Evolutionary conservation across 2,888 invertebrate genomes (phyloP), one percentile per base, ranked within the genome.

Genomic region (Schizaphis graminum): DNA sequence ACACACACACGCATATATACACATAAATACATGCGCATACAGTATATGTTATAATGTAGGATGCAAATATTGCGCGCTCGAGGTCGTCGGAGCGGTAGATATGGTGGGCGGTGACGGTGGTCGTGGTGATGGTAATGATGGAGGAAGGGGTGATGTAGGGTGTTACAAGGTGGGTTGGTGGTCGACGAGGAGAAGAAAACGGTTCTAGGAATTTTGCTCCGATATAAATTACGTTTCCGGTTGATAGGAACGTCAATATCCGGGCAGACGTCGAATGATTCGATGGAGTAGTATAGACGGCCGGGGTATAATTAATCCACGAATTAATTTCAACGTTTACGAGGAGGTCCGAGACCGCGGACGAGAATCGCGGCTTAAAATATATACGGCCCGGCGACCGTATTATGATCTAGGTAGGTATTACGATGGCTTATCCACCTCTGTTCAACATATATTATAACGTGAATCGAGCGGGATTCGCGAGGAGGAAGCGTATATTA

Each of bases 151-250:
- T n/a, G 61, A 16, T 21, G 16, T 53, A 3, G n/a, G 28, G 47
- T 28, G 53, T 16, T 13, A 53, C 49, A 16, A 53, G 16, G 41
- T 13, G 49, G 53, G 35, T 41, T 3, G 35, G n/a, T 67, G 67
- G 47, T 10, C 28, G 35, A 35, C 28, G 26, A 8, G 77, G 35
- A 35, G 89, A 56, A 89, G 90, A 53, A 67, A 24, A 67, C 89
- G 91, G 91, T 41, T 53, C 84, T 84, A 77, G 91, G 91, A 91
- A 91, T 91, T 84, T 53, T 11, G 84, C 41, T 35, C 11, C 53
- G 35, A 91, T 84, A 91, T 85, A 57, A 91, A 91, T 91, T 85
- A 85, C 91, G 85, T 91, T 91, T 85, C 91, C 91, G 85, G 84
- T 53, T 26, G 86, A 85, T 57, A 35, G 91, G 85, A n/a, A 57